These are phyloP conservation scores for Cervus canadensis DNA, from an alignment of 2,113 vertebrate genomes.

Conservation along the genomic window DNA sequence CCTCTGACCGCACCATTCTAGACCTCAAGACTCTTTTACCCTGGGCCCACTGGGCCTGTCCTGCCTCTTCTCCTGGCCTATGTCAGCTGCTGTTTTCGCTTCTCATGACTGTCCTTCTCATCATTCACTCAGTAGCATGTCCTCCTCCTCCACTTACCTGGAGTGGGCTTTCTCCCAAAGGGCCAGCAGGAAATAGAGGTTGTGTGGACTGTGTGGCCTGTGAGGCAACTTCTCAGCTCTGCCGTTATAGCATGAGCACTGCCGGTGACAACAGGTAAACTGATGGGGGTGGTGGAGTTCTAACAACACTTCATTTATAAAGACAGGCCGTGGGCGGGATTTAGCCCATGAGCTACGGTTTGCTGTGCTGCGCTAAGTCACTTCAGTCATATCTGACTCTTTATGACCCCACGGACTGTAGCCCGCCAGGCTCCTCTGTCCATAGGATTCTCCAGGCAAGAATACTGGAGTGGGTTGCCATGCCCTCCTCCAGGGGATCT, in stretches of 20 bases:
- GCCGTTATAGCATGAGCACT: rapidly evolving
- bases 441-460: background rate
- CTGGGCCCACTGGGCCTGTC: rapidly evolving
- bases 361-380: background rate
- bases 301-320: background rate
- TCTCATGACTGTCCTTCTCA: background rate
- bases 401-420: background rate
- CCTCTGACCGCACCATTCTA: too few species aligned
- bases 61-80: background rate
- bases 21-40: background rate
- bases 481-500: background rate
- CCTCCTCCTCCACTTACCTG: background rate
- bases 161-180: background rate
- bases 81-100: rapidly evolving
- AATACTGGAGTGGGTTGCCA: background rate
- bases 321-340: background rate
- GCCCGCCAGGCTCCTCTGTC: background rate
- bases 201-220: background rate
- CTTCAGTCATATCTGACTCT: background rate
- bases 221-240: background rate
- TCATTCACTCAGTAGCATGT: background rate
- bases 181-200: background rate
- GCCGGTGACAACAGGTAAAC: background rate
- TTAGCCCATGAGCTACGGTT: rapidly evolving
- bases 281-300: background rate